phyloP scores from a whole-genome alignment of 1,140 invertebrate species.

The Brachionus koreanus region DNA sequence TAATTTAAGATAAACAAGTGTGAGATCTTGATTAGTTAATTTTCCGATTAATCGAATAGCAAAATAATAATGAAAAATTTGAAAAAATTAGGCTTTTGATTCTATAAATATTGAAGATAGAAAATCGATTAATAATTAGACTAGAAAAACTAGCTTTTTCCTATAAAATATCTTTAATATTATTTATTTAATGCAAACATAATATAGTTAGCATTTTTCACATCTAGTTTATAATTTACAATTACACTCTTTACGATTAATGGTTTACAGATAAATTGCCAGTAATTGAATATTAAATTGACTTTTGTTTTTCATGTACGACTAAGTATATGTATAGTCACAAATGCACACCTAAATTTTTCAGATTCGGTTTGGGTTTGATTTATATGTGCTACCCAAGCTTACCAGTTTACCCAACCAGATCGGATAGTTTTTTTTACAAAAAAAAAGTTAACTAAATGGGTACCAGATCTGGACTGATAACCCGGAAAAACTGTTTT shows the following conservation, averaged over 20 bases:
- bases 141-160: neutral
- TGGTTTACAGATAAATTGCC: neutral
- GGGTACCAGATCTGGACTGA: too few relatives aligned
- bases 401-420: too few relatives aligned
- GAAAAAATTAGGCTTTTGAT: neutral
- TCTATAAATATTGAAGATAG: neutral
- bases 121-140: neutral
- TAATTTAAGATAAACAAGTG: too few relatives aligned
- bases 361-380: too few relatives aligned
- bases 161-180: neutral
- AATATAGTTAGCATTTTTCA: neutral
- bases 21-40: neutral
- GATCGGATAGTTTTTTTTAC: too few relatives aligned
- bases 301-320: too few relatives aligned
- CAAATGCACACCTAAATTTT: too few relatives aligned
- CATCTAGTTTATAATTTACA: neutral
- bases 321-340: too few relatives aligned
- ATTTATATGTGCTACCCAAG: too few relatives aligned
- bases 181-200: neutral
- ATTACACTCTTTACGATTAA: neutral
- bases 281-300: neutral
- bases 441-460: too few relatives aligned
- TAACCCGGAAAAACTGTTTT: too few relatives aligned
- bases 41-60: neutral
- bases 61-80: neutral